A percentile compares a stretch with the other conserved stretches of the same genome.
phyloP scores from a whole-genome alignment of 2,888 invertebrate genomes.

The Rotaria socialis region DNA sequence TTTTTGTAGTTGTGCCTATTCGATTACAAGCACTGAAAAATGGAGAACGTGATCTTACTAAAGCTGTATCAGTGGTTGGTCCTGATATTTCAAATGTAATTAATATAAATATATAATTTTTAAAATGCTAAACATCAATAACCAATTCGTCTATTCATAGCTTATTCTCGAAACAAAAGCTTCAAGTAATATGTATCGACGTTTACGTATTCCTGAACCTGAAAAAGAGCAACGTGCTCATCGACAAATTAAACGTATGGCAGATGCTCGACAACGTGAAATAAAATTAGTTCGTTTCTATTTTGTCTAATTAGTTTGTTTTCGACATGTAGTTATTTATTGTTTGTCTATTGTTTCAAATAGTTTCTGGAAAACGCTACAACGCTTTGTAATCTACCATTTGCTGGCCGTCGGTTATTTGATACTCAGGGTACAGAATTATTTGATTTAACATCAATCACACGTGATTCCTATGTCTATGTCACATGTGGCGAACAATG shows the following conservation, averaged over 20 bases:
- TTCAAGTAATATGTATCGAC: neutral
- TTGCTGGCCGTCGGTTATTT: conserved; percentile 58
- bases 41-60: conserved; percentile 53
- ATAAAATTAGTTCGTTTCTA: neutral
- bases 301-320: neutral
- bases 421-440: conserved; percentile 57
- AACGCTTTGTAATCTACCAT: conserved; percentile 54
- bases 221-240: conserved; percentile 31
- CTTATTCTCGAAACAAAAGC: neutral
- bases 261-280: conserved; percentile 15
- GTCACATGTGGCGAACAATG: conserved; percentile 57
- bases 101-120: neutral
- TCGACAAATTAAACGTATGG: conserved; percentile 34
- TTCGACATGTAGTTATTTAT: neutral
- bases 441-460: conserved; percentile 53
- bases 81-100: conserved; percentile 30
- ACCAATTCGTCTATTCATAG: neutral
- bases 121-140: too few relatives aligned
- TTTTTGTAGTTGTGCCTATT: conserved; percentile 52
- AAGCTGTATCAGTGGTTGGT: conserved; percentile 54
- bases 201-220: conserved; percentile 19
- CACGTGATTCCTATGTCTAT: conserved; percentile 55
- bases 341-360: conserved; percentile 44
- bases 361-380: conserved; percentile 59
- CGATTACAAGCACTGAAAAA: conserved; percentile 55